Base-by-base conservation (phyloP, 2,113 vertebrate genomes). In the Sorex araneus region DNA sequence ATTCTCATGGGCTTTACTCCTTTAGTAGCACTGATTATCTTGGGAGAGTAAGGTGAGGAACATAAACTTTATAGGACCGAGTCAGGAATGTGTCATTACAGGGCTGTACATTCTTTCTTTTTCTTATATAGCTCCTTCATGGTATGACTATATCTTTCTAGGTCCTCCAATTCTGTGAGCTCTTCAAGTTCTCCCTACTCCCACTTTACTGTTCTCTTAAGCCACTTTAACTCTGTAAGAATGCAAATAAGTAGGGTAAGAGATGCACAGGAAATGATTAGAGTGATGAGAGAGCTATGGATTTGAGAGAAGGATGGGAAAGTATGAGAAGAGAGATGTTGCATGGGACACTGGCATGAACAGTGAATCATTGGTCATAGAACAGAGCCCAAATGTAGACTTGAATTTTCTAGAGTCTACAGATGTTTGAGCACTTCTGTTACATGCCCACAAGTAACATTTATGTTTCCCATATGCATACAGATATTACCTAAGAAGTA, bases 91-190 rank as follows among this genome's bases (percentile, higher is more conserved):
- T 9, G 6, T 19, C 36, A 6, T 1, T 40, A 3, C 1, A 43
- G 45, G 25, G 28, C 30, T 86, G 27, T 43, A 40, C 1, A 32
- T 32, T 36, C 27, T 2, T 1, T 0, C 25, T 32, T 66, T 4
- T 36, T 63, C 66, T 54, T 45, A 43, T 11, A 0, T 6, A 18
- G 5, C 15, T 57, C 67, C 5, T 28, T 32, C 19, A 60, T 54
- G 4, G 19, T 0, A 3, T 0, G 34, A 30, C 9, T 13, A 54
- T 11, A 1, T 54, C 36, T 50, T 43, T 45, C 60, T 0, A 36
- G 16, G 27, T 86, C 47, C 57, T 23, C 18, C 57, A 60, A 23
- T 60, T 60, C 23, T 60, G 57, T 60, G 19, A 19, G 18, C 57
- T 54, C 54, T 60, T 60, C 18, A 23, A 60, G 57, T 60, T 60